phyloP scores from a whole-genome alignment of 2,113 vertebrate genomes.

The Epinephelus moara region DNA sequence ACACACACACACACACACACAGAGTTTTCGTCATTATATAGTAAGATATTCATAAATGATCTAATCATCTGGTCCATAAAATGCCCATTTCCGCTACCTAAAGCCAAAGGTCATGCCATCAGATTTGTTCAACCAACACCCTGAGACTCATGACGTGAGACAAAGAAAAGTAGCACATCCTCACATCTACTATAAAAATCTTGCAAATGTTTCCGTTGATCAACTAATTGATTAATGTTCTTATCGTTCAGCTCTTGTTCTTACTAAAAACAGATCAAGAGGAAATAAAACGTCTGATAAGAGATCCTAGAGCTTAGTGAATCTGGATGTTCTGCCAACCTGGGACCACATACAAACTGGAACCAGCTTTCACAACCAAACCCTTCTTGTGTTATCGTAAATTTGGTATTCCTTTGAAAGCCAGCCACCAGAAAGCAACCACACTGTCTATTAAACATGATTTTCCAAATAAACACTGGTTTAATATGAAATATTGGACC shows the following conservation, averaged over 20 bases:
- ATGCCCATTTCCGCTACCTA: not conserved
- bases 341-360: not conserved
- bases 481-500: not conserved
- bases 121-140: not conserved
- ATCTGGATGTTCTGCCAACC: not conserved
- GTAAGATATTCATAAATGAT: too few relatives aligned
- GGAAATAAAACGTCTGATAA: not conserved
- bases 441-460: not conserved
- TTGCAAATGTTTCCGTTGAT: too few relatives aligned
- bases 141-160: too few relatives aligned
- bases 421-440: not conserved
- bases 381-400: too few relatives aligned
- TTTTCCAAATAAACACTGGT: not conserved
- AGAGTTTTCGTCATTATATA: too few relatives aligned
- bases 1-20: too few relatives aligned
- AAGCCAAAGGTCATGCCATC: not conserved
- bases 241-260: not conserved
- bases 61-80: not conserved
- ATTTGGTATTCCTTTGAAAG: not conserved
- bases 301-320: not conserved
- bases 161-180: not conserved
- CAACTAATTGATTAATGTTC: not conserved
- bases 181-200: too few relatives aligned
- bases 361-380: not conserved
- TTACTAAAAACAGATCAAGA: not conserved